These are phyloP conservation scores for Mus caroli DNA, from an alignment of 2,797 vertebrate genomes.

Conservation along the genomic window DNA sequence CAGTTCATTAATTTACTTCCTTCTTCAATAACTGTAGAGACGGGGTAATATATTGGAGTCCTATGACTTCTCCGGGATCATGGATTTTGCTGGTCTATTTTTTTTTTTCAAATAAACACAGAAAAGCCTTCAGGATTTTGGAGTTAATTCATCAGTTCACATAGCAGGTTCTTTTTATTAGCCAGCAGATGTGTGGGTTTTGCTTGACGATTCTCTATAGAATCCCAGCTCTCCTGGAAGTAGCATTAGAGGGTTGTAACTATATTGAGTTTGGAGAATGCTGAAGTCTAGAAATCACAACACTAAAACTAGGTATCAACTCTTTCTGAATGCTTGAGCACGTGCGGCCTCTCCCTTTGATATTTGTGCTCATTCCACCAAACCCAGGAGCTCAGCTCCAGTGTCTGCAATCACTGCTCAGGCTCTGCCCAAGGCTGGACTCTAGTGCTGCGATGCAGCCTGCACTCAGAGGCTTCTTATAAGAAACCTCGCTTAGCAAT, in stretches of 20 bases:
- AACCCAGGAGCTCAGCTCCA: slow-evolving; percentile 62
- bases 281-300: slow-evolving; percentile 95
- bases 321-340: slow-evolving; percentile 97
- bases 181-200: not conserved
- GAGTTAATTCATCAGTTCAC: not conserved
- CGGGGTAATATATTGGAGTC: slow-evolving; percentile 92
- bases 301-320: slow-evolving; percentile 95
- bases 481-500: slow-evolving; percentile 93
- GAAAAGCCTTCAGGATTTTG: slow-evolving; percentile 81
- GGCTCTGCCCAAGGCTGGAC: slow-evolving; percentile 94
- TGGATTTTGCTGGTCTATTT: slow-evolving; percentile 61
- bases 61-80: slow-evolving; percentile 88
- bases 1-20: slow-evolving; percentile 91
- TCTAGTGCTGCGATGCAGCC: slow-evolving; percentile 93
- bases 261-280: slow-evolving; percentile 92
- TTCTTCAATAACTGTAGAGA: slow-evolving; percentile 91
- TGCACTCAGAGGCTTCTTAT: slow-evolving; percentile 93
- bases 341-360: slow-evolving; percentile 95
- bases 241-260: slow-evolving; percentile 93
- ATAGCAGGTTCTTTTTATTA: not conserved
- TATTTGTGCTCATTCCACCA: slow-evolving; percentile 86
- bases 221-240: slow-evolving; percentile 90
- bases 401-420: slow-evolving; percentile 95
- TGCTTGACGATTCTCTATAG: not conserved
- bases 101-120: slow-evolving; percentile 84